Evolutionary conservation across 2,888 invertebrate genomes (phyloP).

Genomic region (Philhelius pedissequus): DNA sequence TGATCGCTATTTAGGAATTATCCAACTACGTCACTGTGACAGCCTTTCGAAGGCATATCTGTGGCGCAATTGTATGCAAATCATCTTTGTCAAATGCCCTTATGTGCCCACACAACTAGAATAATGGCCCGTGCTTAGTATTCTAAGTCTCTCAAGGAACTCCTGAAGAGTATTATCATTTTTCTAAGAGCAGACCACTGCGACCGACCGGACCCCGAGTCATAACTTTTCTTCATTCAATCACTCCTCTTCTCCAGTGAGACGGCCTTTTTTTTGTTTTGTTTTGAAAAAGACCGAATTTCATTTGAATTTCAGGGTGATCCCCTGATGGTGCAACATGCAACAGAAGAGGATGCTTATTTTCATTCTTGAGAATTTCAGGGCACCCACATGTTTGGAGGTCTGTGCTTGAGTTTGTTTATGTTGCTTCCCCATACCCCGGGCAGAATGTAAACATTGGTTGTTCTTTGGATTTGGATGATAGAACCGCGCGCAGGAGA

Average conservation of each 20-base stretch:
- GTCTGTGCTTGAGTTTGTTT: slow-evolving; percentile 51
- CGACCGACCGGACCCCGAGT: neutral
- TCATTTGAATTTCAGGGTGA: slow-evolving; percentile 65
- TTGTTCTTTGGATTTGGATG: neutral
- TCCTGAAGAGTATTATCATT: neutral
- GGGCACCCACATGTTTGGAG: slow-evolving; percentile 61
- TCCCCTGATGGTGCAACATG: slow-evolving; percentile 18
- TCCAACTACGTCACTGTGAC: neutral
- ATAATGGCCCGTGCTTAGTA: slow-evolving; percentile 24
- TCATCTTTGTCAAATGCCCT: slow-evolving; percentile 5
- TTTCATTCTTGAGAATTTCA: slow-evolving; percentile 64
- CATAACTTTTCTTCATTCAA: neutral
- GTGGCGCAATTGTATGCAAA: slow-evolving; percentile 22
- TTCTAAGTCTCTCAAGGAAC: neutral
- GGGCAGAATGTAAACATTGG: slow-evolving; percentile 55
- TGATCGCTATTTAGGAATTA: neutral
- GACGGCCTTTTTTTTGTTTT: neutral
- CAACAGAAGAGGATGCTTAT: slow-evolving; percentile 21
- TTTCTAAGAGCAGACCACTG: slow-evolving; percentile 21
- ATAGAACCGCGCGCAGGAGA: neutral
- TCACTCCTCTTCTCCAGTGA: neutral
- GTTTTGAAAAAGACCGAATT: slow-evolving; percentile 29
- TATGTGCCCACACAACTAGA: slow-evolving; percentile 10
- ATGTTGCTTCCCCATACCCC: slow-evolving; percentile 41
- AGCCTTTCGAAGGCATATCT: neutral